Evolutionary conservation across 2,113 vertebrate genomes (phyloP).

Genomic region (Paramormyrops kingsleyae): DNA sequence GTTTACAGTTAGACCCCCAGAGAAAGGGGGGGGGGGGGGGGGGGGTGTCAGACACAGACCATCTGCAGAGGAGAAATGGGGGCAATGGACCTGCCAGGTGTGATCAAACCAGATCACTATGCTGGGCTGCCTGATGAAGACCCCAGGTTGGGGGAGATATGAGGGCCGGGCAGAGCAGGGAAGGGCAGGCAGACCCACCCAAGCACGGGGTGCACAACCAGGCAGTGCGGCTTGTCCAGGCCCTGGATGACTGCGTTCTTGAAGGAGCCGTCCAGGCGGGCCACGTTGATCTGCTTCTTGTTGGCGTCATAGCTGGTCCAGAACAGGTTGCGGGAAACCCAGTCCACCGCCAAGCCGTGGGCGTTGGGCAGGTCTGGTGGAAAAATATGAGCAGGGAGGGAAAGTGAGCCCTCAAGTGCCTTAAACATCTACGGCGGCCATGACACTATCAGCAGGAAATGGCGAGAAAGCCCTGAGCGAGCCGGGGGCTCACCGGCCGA

Average conservation of each 20-base stretch:
- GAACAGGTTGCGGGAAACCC: constrained; percentile 95
- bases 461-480: neutral
- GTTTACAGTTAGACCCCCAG: neutral
- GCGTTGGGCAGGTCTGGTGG: constrained; percentile 84
- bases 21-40: neutral
- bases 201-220: constrained; percentile 81
- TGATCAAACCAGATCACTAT: neutral
- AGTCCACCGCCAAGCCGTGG: constrained; percentile 89
- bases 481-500: constrained; percentile 59
- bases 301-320: constrained; percentile 95
- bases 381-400: neutral
- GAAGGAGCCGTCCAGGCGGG: constrained; percentile 90
- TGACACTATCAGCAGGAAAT: neutral
- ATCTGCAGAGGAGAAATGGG: neutral
- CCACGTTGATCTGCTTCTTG: constrained; percentile 97
- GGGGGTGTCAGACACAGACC: neutral
- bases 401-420: neutral
- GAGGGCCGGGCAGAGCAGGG: neutral
- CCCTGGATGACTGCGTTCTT: constrained; percentile 94
- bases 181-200: constrained; percentile 60
- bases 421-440: neutral
- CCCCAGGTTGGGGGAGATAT: neutral
- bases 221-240: constrained; percentile 86
- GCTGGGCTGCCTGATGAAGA: neutral
- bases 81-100: neutral